Evolutionary conservation across 2,113 vertebrate genomes (phyloP), one percentile per base, ranked within the genome.

Genomic region (Neotragus moschatus): DNA sequence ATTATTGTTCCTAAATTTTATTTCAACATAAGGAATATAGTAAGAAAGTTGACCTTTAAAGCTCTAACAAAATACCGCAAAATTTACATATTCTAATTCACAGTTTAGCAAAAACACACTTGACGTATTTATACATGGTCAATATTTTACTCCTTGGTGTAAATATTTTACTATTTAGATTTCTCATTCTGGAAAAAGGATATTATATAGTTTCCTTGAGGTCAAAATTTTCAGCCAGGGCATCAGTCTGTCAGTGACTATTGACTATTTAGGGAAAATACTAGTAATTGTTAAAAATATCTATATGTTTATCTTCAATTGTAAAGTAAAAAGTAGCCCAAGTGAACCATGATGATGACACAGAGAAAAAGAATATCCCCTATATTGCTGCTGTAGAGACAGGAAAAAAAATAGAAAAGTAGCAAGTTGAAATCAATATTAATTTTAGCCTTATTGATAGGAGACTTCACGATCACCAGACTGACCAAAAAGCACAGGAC

Each of bases 351-450:
- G 28, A 90, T 33, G 58, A 91, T 73, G 96, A 61, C 84, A 89
- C 30, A 9, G 66, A 96, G 4, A 90, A 94, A 86, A 61, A 16
- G 19, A 87, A 7, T 58, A 90, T 19, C 2, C 61, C 60, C 79
- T 93, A 96, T 89, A 77, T 3, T 86, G 19, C 28, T 95, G 84
- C 80, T 90, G 33, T 28, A 97, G 77, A 92, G 39, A 4, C 51
- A 77, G 39, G 21, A 66, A 70, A 97, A 97, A 49, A 56, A 56
- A 97, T 55, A 93, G 39, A 84, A 88, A 94, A 94, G 49, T 91
- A 11, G 6, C 82, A 88, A 61, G 86, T 86, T 88, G 91, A 88
- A 98, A 97, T 98, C 98, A 98, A 98, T 97, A 98, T 51, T 85
- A 92, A 84, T 96, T 98, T 97, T 91, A 97, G 30, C 30, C 85